These are phyloP conservation scores for Catonia carolina DNA, from an alignment of 2,888 invertebrate genomes.

Conservation along the genomic window DNA sequence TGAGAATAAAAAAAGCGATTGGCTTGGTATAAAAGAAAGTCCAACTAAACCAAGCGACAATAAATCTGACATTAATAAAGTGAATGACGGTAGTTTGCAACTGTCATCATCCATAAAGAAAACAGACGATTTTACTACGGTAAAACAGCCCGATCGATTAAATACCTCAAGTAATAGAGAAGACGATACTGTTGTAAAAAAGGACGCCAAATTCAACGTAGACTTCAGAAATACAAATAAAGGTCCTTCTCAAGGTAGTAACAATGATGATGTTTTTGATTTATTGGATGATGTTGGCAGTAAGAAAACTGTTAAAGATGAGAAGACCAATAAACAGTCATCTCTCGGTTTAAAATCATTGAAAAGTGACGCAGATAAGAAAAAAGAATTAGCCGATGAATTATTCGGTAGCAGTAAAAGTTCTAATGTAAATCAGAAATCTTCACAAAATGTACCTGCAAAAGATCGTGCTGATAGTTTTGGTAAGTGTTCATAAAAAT, in stretches of 20 bases:
- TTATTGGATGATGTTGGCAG: slow-evolving; percentile 1
- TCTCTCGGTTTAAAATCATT: not conserved
- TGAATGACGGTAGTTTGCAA: not conserved
- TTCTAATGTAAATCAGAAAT: no score
- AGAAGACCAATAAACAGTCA: no score
- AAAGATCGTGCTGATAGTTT: no score
- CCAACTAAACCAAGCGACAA: not conserved
- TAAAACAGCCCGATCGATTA: not conserved
- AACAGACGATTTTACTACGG: not conserved
- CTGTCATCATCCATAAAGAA: not conserved
- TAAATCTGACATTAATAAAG: not conserved
- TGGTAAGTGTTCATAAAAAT: no score
- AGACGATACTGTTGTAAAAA: not conserved
- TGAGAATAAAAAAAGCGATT: not conserved
- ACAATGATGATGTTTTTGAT: not conserved
- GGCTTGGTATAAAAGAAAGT: slow-evolving; percentile 7
- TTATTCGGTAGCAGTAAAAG: not conserved
- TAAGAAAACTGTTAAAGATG: not conserved
- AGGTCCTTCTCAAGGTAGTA: no score
- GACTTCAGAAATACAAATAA: no score
- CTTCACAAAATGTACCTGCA: no score
- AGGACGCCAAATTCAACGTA: no score
- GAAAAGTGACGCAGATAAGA: not conserved
- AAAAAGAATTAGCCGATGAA: not conserved
- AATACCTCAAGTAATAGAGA: not conserved